Percentiles rank a stretch among this genome's conserved stretches.
These are phyloP conservation scores for Sylvia atricapilla DNA, from an alignment of 2,113 vertebrate species.

Conservation along the genomic window DNA sequence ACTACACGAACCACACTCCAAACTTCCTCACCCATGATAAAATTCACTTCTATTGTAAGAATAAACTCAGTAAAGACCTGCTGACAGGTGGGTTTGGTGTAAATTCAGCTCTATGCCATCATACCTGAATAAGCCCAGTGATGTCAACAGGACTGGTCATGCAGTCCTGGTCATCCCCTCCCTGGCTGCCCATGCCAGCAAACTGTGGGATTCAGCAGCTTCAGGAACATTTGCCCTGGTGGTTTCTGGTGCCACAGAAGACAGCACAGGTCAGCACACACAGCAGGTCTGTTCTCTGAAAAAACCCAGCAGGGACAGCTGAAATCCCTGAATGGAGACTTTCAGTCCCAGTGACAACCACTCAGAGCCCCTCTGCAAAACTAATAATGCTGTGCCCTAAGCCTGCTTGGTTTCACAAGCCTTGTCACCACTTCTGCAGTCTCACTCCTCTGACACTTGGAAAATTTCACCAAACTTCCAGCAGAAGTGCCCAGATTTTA, in stretches of 20 bases:
- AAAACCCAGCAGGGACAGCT: not conserved
- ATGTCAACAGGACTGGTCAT: not conserved
- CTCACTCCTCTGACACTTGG: not conserved
- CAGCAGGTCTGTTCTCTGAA: not conserved
- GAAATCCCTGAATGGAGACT: not conserved
- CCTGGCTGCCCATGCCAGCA: not conserved
- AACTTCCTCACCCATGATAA: not conserved
- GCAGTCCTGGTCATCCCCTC: not conserved
- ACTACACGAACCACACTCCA: not conserved
- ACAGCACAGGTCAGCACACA: not conserved
- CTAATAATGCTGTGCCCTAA: not conserved
- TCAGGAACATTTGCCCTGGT: not conserved
- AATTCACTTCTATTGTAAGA: not conserved
- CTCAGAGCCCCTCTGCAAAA: not conserved
- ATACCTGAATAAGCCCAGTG: not conserved
- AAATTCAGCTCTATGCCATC: not conserved
- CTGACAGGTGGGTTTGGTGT: not conserved
- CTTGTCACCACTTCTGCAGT: fast-evolving
- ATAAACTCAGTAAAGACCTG: not conserved
- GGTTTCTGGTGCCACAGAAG: not conserved
- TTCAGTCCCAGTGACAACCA: too few species aligned
- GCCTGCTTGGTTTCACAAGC: not conserved
- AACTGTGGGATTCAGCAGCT: not conserved
- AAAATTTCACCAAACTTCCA: not conserved
- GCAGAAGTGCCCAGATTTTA: not conserved